Evolutionary conservation across 2,888 invertebrate species (phyloP), one percentile per base, ranked within the genome.

Genomic region (Megastigmus dorsalis): DNA sequence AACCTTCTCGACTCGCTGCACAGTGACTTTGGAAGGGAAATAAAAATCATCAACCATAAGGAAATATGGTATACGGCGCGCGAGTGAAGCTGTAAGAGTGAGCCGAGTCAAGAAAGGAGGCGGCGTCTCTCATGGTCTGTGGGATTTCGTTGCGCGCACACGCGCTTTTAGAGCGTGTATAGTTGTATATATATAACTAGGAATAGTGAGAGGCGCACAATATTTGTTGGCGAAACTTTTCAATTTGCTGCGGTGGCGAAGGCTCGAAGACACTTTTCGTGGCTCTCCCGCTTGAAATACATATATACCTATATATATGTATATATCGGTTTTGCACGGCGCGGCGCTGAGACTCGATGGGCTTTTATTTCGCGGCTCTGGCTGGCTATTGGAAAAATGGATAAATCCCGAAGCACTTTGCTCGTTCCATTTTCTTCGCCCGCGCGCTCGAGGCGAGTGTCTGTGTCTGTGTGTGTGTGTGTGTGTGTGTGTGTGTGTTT

Each of bases 201-300:
- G n/a, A 18, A 59, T 30, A 33, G 33, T 20, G 26, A 48, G 45
- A 62, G 45, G 20, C 9, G 2, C 26, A n/a, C 7, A 23, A n/a
- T n/a, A n/a, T 33, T 62, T 6, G 28, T 18, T 36, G 38, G 65
- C 52, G 28, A 65, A 52, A 65, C 52, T 65, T 65, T 65, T 50
- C 38, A 50, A 65, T 52, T 52, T 36, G 20, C 26, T 50, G 36
- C 23, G 13, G 38, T 10, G 4, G 0, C 9, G 33, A 57, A 57
- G 33, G 23, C 10, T 1, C 9, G 33, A 57, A 57, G 33, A 33
- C 33, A 33, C 33, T 33, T 57, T 57, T 33, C 13, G 20, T 18
- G 20, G 20, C 15, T 38, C 23, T 28, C 43, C 2, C 9, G 1
- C 3, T 26, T 13, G 57, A 15, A 59, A 59, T n/a, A n/a, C n/a